Evolutionary conservation across 2,888 invertebrate species (phyloP).

Genomic region (Galeruca laticollis): DNA sequence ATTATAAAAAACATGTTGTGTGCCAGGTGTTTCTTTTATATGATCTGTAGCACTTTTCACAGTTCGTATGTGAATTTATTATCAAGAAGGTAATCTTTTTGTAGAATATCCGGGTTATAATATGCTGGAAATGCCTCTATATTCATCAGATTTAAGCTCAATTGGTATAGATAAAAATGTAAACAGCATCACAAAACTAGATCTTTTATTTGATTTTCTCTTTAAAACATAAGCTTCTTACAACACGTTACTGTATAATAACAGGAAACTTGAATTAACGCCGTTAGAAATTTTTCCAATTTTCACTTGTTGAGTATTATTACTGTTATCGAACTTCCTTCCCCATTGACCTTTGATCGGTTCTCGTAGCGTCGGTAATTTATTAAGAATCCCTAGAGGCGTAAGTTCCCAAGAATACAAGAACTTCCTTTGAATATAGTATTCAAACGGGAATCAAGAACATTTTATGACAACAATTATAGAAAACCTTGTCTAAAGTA

Average conservation of each 20-base stretch:
- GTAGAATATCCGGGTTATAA: too few relatives aligned
- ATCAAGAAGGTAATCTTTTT: too few relatives aligned
- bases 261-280: neutral
- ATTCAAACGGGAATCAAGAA: neutral
- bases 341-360: neutral
- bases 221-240: neutral
- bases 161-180: too few relatives aligned
- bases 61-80: too few relatives aligned
- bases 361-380: neutral
- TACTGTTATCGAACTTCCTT: neutral
- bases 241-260: neutral
- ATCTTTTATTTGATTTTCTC: too few relatives aligned
- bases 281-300: neutral
- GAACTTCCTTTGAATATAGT: slow-evolving; percentile 8
- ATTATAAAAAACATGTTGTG: too few relatives aligned
- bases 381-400: slow-evolving; percentile 4
- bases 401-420: neutral
- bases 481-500: too few relatives aligned
- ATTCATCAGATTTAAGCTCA: too few relatives aligned
- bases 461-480: neutral
- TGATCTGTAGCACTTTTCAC: too few relatives aligned
- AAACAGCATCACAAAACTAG: too few relatives aligned
- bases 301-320: slow-evolving; percentile 9
- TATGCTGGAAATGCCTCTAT: too few relatives aligned
- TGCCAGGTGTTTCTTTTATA: too few relatives aligned